Conservation (phyloP, 2,888 invertebrate genomes). For the Trypoxylon attenuatum region DNA sequence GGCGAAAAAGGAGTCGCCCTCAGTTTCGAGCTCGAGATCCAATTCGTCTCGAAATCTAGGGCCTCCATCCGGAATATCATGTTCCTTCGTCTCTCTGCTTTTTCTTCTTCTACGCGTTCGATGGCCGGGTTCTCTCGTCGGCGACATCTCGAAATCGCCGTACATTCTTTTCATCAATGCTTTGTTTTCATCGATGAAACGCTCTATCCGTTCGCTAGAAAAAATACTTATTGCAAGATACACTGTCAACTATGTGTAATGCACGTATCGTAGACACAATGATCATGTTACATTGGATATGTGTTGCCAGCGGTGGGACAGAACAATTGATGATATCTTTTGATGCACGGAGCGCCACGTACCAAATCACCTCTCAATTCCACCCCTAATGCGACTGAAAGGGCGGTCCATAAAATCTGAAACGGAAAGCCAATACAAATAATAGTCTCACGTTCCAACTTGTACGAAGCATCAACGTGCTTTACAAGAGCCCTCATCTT, state of each 20-base stretch:
- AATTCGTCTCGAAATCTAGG: slow-evolving; percentile 56
- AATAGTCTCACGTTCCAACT: too few relatives aligned
- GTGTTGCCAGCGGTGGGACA: slow-evolving; percentile 94
- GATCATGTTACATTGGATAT: slow-evolving; percentile 91
- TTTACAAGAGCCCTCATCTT: too few relatives aligned
- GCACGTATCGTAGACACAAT: neutral
- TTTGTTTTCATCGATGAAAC: slow-evolving; percentile 95
- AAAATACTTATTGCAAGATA: too few relatives aligned
- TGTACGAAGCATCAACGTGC: too few relatives aligned
- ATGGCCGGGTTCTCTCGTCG: slow-evolving; percentile 70
- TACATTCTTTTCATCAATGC: slow-evolving; percentile 95
- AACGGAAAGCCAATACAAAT: slow-evolving; percentile 52
- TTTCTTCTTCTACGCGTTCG: slow-evolving; percentile 58
- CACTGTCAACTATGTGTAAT: too few relatives aligned
- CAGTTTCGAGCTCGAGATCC: slow-evolving; percentile 71
- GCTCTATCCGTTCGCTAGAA: slow-evolving; percentile 91
- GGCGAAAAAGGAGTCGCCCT: slow-evolving; percentile 77
- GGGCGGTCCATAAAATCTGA: slow-evolving; percentile 93
- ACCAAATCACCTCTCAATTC: slow-evolving; percentile 92
- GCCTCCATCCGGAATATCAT: slow-evolving; percentile 66
- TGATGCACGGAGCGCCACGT: slow-evolving; percentile 92
- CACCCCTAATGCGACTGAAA: slow-evolving; percentile 90
- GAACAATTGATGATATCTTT: slow-evolving; percentile 90
- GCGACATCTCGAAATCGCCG: slow-evolving; percentile 87
- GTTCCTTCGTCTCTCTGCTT: slow-evolving; percentile 46